phyloP scores from a whole-genome alignment of 2,888 invertebrate genomes.

The Lapara coniferarum region DNA sequence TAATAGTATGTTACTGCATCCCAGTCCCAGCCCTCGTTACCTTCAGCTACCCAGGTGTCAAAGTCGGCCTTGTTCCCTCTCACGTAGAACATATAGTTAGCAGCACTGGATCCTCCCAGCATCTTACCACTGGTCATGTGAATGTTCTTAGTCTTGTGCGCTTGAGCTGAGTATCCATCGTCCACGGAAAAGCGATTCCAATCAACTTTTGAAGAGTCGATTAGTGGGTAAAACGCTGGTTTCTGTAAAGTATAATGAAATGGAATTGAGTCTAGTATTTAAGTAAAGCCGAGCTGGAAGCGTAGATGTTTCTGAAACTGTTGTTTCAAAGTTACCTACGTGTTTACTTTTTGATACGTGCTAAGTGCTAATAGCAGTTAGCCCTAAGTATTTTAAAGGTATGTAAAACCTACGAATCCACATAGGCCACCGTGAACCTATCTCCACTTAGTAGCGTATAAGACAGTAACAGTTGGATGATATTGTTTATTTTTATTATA shows the following conservation, averaged over 20 bases:
- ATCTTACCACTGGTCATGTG: conserved; percentile 84
- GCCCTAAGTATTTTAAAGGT: too few species aligned
- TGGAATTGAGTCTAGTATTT: too few species aligned
- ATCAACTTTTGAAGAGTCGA: conserved; percentile 34
- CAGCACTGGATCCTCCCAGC: conserved; percentile 85
- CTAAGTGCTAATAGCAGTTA: too few species aligned
- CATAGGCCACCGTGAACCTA: too few species aligned
- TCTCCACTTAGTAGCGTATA: too few species aligned
- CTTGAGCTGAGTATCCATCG: conserved; percentile 46
- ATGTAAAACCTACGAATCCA: too few species aligned
- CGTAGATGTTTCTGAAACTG: too few species aligned
- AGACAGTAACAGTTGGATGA: too few species aligned
- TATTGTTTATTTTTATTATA: too few species aligned
- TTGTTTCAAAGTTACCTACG: too few species aligned
- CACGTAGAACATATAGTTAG: conserved; percentile 86
- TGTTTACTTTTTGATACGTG: too few species aligned
- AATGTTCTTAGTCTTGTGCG: conserved; percentile 40
- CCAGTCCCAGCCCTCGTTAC: conserved; percentile 72
- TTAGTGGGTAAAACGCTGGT: conserved; percentile 43
- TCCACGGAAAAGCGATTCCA: conserved; percentile 43
- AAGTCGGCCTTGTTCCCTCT: conserved; percentile 86
- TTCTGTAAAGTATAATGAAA: conserved; percentile 39
- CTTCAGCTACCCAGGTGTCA: conserved; percentile 85
- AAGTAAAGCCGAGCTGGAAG: too few species aligned
- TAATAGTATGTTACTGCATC: conserved; percentile 36